Base-by-base conservation (phyloP, 2,888 invertebrate genomes). In the Sarcophaga subvicina region DNA sequence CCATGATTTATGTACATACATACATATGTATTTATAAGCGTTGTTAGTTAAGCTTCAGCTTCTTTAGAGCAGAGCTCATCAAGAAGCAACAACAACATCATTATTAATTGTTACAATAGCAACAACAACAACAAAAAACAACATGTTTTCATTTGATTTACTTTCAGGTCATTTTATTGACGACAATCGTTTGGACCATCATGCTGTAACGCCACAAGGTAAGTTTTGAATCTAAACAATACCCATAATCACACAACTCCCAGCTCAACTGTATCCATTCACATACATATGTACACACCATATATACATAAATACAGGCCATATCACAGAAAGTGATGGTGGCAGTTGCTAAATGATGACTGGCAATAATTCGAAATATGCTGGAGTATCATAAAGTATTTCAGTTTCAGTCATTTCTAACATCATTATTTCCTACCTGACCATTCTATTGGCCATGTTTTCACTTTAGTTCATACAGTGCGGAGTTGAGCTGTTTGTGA, bases 151-250 rank as follows among this genome's bases (percentile, higher is more conserved):
- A 12, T 78, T 80, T 66, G 10, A 54, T 72, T 72, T 83, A 70
- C 73, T 88, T 88, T 77, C 77, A 94, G 94, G 93, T 89, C 94
- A 94, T 89, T 91, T 93, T 89, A 91, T 94, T 84, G 94, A 94
- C 88, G 94, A 94, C 90, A 93, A 92, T 88, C 93, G 93, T 71
- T 90, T 94, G 89, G 93, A 93, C 88, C 94, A 93, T 90, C 94
- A 94, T 90, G 90, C 91, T 64, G 91, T 91, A 49, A 89, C 91
- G 72, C 93, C 92, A 88, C 92, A 93, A 90, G 91, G 92, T 90
- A 90, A 91, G 84, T 90, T 86, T 47, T 37, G 11, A 25, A 25
- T 64, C 49, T 14, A 37, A 17, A 6, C 60, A 59, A 54, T 8
- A 54, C 14, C 11, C 11, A 54, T 4, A 14, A 54, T n/a, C 10